Base-by-base conservation (phyloP, 2,888 invertebrate species). In the Nemoura dubitans region DNA sequence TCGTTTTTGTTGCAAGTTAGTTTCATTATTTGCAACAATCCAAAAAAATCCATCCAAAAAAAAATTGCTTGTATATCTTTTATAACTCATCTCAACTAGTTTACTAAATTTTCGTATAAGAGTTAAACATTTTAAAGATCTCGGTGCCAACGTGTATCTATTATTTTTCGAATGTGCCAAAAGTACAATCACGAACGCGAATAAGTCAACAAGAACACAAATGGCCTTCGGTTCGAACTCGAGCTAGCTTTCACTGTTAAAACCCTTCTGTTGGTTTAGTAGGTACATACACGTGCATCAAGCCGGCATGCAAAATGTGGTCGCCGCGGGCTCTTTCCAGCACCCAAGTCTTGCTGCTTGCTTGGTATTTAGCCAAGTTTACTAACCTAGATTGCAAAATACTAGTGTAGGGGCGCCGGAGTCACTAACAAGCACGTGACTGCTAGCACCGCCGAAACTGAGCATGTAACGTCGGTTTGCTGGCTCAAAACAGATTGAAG, bases 331-430 rank as follows among this genome's bases (percentile, higher is more conserved):
- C 59, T 7, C 21, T 7, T 16, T 3, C 59, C 3, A 30, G 81
- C 28, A 16, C 28, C 28, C 30, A 30, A 10, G 29, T 30, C 81
- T 81, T 59, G 28, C 28, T 36, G 28, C 28, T 83, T 36, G 28
- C 28, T 83, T 83, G 59, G 83, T 84, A 59, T 59, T 59, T 59
- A 84, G 83, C 83, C 84, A 84, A 84, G 84, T 84, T 59, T 84
- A 84, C 84, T 84, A 84, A 84, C 84, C 84, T 84, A 84, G 76
- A 84, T 84, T 84, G 84, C 84, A 59, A 84, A 43, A 84, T 30
- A 81, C 81, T 78, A 5, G 27, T 27, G 28, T 28, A 6, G 6
- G 81, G 81, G 81, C 81, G 29, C 30, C 81, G 10, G 36, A 36
- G 36, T 10, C 36, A 36, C 36, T 26, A 10, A 25, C 27, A 10